A percentile compares a stretch with the other conserved stretches of the same genome.
phyloP scores from a whole-genome alignment of 2,888 invertebrate species.

The Oxytorus armatus region DNA sequence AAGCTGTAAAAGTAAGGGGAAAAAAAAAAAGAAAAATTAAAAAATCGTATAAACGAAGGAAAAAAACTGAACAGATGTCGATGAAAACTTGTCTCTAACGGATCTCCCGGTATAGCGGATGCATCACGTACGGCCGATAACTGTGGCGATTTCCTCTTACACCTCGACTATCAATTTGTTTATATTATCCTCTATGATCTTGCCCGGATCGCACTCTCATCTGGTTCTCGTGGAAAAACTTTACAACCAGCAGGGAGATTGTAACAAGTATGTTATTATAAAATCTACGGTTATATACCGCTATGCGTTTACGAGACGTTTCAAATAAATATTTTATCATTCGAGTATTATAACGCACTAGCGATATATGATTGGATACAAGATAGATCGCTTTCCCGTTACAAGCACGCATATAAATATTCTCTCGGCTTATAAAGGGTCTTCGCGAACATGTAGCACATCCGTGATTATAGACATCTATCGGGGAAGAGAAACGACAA shows the following conservation, averaged over 20 bases:
- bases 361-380: neutral
- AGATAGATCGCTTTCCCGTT: constrained; percentile 47
- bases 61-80: constrained; percentile 26
- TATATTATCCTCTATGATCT: constrained; percentile 17
- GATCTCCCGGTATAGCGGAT: constrained; percentile 58
- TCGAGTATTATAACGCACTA: neutral
- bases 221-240: too few species aligned
- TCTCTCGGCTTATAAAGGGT: constrained; percentile 2
- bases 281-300: too few species aligned
- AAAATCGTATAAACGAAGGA: neutral
- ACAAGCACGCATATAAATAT: constrained; percentile 16
- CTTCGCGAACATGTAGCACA: constrained; percentile 23
- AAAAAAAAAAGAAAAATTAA: neutral
- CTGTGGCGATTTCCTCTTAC: constrained; percentile 54
- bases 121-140: constrained; percentile 45
- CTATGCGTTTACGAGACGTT: too few species aligned
- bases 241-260: too few species aligned
- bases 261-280: too few species aligned
- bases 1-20: too few species aligned
- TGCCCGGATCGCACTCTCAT: constrained; percentile 19
- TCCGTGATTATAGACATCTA: too few species aligned
- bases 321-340: neutral
- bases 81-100: constrained; percentile 61
- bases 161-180: constrained; percentile 46
- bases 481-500: too few species aligned